Conservation (phyloP, 1,140 invertebrate genomes). For the Pararge aegeria region DNA sequence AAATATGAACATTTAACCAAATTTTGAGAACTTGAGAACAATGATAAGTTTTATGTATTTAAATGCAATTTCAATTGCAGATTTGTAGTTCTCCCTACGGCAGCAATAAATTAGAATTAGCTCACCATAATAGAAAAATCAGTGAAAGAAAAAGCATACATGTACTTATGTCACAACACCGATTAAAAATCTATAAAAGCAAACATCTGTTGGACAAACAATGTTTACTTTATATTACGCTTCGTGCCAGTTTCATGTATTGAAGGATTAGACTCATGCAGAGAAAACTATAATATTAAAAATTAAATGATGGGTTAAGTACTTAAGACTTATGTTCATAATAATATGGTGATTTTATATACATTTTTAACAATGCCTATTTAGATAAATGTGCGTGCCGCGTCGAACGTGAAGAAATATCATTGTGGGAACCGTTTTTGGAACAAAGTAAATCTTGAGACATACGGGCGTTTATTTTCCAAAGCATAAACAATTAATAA, state of each 20-base stretch:
- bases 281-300: not conserved
- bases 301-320: not conserved
- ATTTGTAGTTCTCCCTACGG: too few species aligned
- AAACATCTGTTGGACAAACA: not conserved
- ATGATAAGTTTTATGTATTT: too few species aligned
- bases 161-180: not conserved
- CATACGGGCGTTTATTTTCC: constrained; percentile 1
- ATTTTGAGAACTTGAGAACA: too few species aligned
- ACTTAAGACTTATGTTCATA: constrained; percentile 14
- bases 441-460: constrained; percentile 17
- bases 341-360: constrained; percentile 7
- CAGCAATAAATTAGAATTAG: not conserved
- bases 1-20: too few species aligned
- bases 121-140: not conserved
- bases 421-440: constrained; percentile 64
- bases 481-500: not conserved
- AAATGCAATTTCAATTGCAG: too few species aligned
- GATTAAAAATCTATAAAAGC: not conserved
- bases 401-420: constrained; percentile 67
- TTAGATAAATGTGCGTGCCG: constrained; percentile 67
- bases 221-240: not conserved
- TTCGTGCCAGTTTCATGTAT: not conserved
- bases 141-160: not conserved
- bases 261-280: not conserved
- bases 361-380: constrained; percentile 21